Conservation (phyloP, 64 coral and sea anemone species). For the Catalaphyllia jardinei region DNA sequence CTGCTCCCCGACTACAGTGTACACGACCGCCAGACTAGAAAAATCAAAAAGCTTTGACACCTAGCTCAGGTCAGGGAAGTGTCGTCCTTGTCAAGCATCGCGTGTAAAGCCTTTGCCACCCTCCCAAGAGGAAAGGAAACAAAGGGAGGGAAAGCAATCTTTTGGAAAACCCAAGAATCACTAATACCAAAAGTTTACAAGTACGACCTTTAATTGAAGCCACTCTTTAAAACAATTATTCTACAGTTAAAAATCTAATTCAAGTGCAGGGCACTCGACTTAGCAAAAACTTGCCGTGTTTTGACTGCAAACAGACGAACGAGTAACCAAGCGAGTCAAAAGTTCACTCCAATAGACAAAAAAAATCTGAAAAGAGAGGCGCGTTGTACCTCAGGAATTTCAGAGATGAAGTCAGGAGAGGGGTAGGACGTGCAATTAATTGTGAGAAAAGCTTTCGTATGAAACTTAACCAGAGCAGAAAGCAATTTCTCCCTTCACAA, state of each 20-base stretch:
- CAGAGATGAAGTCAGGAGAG: not conserved
- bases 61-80: too few relatives aligned
- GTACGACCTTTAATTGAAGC: constrained; percentile 38
- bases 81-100: too few relatives aligned
- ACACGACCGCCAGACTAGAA: too few relatives aligned
- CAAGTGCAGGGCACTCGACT: not conserved
- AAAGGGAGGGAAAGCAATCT: not conserved
- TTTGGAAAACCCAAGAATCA: not conserved
- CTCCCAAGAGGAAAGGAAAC: not conserved
- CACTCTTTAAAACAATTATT: constrained; percentile 51
- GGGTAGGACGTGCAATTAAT: not conserved
- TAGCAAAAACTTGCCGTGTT: not conserved
- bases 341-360: not conserved
- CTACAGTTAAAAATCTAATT: constrained; percentile 53
- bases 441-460: not conserved
- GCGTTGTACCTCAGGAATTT: not conserved
- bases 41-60: too few relatives aligned
- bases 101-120: too few relatives aligned
- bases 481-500: not conserved
- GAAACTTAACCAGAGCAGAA: not conserved
- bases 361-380: not conserved
- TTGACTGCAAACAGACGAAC: not conserved
- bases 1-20: too few relatives aligned
- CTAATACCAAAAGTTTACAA: not conserved
- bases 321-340: not conserved